Conservation (phyloP, 2,888 invertebrate species). For the Brachynemurus nebulosus region DNA sequence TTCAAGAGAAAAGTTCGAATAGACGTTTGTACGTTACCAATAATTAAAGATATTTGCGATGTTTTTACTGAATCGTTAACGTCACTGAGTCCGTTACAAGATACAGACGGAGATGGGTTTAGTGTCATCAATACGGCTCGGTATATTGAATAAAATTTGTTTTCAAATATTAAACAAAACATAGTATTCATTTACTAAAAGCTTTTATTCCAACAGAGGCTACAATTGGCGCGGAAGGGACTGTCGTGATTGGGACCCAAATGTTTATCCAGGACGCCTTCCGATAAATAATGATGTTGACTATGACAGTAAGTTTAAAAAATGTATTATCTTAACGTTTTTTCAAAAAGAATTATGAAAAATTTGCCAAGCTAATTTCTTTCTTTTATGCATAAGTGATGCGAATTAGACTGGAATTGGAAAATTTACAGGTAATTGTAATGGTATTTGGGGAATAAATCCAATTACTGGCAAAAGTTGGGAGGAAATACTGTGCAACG, state of each 20-base stretch:
- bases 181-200: conserved; percentile 11
- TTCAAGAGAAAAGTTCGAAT: no score
- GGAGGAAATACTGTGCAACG: conserved; percentile 22
- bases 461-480: conserved; percentile 18
- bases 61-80: conserved; percentile 22
- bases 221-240: conserved; percentile 26
- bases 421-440: conserved; percentile 22
- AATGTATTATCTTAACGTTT: no score
- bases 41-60: conserved; percentile 23
- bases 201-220: conserved; percentile 23
- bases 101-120: conserved; percentile 24
- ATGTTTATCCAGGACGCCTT: conserved; percentile 23
- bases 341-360: no score
- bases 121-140: conserved; percentile 21
- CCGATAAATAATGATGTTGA: conserved; percentile 19
- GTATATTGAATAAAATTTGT: no score
- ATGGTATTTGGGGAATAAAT: conserved; percentile 25
- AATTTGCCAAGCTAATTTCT: no score
- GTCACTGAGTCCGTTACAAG: conserved; percentile 22
- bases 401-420: no score
- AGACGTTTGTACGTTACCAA: conserved; percentile 23
- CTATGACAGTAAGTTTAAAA: conserved; percentile 19
- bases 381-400: no score
- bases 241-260: conserved; percentile 22
- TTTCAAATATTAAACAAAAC: conserved; percentile 1